A percentile compares a stretch with the other conserved stretches of the same genome.
phyloP scores from a whole-genome alignment of 2,888 invertebrate genomes.

The Muschampia plurimacula region DNA sequence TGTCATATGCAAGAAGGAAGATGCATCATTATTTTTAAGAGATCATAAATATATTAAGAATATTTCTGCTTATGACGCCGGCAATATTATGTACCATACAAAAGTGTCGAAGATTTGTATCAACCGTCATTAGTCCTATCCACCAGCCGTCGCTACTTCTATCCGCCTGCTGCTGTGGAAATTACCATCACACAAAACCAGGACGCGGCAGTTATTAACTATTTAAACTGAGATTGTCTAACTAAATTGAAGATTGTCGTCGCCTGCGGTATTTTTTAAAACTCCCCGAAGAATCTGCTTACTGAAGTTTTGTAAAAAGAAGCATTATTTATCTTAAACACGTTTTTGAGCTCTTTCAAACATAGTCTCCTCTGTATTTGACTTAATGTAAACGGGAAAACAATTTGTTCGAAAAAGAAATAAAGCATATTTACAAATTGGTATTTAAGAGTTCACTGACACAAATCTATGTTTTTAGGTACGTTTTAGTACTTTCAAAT shows the following conservation, averaged over 20 bases:
- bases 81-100: too few species aligned
- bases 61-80: too few species aligned
- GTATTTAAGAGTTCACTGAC: neutral
- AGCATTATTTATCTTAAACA: slow-evolving; percentile 22
- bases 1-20: slow-evolving; percentile 6
- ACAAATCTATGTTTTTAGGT: neutral
- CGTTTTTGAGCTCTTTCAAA: slow-evolving; percentile 15
- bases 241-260: slow-evolving; percentile 26
- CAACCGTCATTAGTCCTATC: too few species aligned
- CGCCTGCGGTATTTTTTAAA: slow-evolving; percentile 15
- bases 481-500: too few species aligned
- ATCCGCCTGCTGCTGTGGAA: neutral
- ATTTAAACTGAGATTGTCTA: slow-evolving; percentile 19
- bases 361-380: neutral
- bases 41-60: too few species aligned
- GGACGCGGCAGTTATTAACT: slow-evolving; percentile 20
- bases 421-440: neutral
- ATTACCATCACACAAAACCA: slow-evolving; percentile 8
- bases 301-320: slow-evolving; percentile 13
- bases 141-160: neutral
- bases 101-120: too few species aligned
- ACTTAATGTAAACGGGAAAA: neutral
- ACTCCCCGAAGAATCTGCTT: slow-evolving; percentile 13
- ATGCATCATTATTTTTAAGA: neutral
- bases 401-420: neutral